phyloP scores from a whole-genome alignment of 2,797 vertebrate species.

The Heliangelus exortis region DNA sequence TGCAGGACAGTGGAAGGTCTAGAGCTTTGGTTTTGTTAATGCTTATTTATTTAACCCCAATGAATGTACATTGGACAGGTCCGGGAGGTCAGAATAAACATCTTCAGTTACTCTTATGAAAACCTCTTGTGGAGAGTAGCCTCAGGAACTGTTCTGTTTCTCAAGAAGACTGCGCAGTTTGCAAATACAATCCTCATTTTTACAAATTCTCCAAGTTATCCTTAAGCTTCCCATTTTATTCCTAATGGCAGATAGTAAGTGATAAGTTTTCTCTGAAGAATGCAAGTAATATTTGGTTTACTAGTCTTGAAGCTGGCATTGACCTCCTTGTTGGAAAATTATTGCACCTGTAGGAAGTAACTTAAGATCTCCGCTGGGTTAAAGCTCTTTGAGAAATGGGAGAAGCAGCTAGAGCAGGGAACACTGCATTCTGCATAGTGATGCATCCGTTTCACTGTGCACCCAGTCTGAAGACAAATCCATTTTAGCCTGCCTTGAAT shows the following conservation, averaged over 20 bases:
- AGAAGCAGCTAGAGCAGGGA: neutral
- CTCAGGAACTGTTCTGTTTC: neutral
- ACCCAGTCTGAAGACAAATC: neutral
- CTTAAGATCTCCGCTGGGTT: neutral
- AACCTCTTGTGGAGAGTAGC: neutral
- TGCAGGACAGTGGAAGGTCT: constrained; percentile 2
- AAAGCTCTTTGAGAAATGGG: neutral
- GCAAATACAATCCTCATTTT: neutral
- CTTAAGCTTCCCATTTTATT: neutral
- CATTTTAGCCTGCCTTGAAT: neutral
- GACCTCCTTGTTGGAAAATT: neutral
- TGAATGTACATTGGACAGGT: neutral
- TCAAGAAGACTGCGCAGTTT: neutral
- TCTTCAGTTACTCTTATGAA: neutral
- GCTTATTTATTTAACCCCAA: constrained; percentile 36
- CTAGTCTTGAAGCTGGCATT: neutral
- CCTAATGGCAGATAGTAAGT: neutral
- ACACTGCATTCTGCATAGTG: neutral
- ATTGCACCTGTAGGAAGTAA: neutral
- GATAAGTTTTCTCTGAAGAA: neutral
- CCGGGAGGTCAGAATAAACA: neutral
- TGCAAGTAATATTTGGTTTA: neutral
- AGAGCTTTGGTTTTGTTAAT: constrained; percentile 14
- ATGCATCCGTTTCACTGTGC: neutral
- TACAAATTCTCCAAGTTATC: neutral